Evolutionary conservation across 2,113 vertebrate genomes (phyloP), one percentile per base, ranked within the genome.

Genomic region (Fulmarus glacialis): DNA sequence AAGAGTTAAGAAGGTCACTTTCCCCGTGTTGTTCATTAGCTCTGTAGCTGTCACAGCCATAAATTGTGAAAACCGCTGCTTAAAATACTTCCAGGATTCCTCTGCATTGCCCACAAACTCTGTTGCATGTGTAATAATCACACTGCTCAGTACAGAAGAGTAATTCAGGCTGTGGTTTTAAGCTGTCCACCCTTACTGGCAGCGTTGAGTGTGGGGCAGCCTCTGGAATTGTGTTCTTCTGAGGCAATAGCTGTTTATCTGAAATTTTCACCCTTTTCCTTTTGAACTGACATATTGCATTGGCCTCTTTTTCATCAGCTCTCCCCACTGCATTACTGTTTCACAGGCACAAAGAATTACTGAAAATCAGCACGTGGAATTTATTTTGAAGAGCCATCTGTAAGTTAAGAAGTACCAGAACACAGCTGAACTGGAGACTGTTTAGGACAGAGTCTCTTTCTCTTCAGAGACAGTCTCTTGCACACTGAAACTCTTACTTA

Each of bases 51-150:
- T 94, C 73, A 75, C 48, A 87, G 73, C 7, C 47, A 60, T 87
- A 89, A 94, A 95, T 45, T 87, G 64, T 87, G 48, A 97, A 97
- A 97, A 87, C 24, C 64, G 1, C 70, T 75, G 62, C 68, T 91
- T 95, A 91, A 94, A 91, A 94, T 96, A 89, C 26, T 95, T 95
- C 45, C 70, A 87, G 64, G 73, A 91, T 94, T 87, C 64, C 48
- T 89, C 48, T 64, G 22, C 3, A 0, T 38, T 91, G 66, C 66
- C 89, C 89, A 87, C 89, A 93, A 94, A 20, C 68, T 93, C 82
- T 81, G 56, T 60, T 95, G 52, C 48, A 56, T 82, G n/a, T 84
- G 62, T 32, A 96, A 82, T 79, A 89, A 64, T 83, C 64, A 83
- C 64, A 89, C 38, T 0, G 0, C 43, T 82, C 24, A 30, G 68